Evolutionary conservation across 2,888 invertebrate genomes (phyloP).

Genomic region (Anarsia innoxiella): DNA sequence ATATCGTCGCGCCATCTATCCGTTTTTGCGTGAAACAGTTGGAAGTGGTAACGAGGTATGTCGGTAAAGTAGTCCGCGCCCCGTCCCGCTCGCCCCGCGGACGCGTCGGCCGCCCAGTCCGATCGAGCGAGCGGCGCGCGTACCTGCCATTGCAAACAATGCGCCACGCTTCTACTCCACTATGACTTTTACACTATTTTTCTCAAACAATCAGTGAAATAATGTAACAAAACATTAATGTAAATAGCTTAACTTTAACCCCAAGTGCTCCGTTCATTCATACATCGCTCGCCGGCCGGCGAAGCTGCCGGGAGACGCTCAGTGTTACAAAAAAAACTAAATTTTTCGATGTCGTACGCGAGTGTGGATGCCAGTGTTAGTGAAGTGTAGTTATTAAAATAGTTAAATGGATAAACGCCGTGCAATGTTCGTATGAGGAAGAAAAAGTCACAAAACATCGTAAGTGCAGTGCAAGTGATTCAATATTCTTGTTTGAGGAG

Average conservation of each 20-base stretch:
- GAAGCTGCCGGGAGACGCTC: conserved; percentile 48
- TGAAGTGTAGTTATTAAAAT: conserved; percentile 71
- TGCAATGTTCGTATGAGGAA: conserved; percentile 76
- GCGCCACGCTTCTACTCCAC: conserved; percentile 58
- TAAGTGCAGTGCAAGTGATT: conserved; percentile 59
- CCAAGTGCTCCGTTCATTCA: conserved; percentile 74
- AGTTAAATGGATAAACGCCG: conserved; percentile 71
- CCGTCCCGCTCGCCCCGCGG: not conserved
- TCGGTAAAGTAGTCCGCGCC: not conserved
- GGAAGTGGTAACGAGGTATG: too few species aligned
- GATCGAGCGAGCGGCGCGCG: conserved; percentile 5
- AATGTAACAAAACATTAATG: conserved; percentile 55
- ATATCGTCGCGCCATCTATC: not conserved
- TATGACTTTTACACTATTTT: conserved; percentile 57
- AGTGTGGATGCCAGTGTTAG: conserved; percentile 52
- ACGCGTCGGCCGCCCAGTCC: conserved; percentile 1
- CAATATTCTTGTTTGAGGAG: conserved; percentile 59
- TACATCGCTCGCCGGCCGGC: conserved; percentile 76
- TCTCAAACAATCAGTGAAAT: conserved; percentile 67
- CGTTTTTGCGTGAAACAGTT: not conserved
- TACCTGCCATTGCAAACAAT: not conserved
- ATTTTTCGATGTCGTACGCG: conserved; percentile 65
- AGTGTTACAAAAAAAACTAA: conserved; percentile 60
- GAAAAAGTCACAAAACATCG: conserved; percentile 72
- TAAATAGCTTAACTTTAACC: conserved; percentile 53